Base-by-base conservation (phyloP, 2,113 vertebrate species). In the Chlorocebus sabaeus region DNA sequence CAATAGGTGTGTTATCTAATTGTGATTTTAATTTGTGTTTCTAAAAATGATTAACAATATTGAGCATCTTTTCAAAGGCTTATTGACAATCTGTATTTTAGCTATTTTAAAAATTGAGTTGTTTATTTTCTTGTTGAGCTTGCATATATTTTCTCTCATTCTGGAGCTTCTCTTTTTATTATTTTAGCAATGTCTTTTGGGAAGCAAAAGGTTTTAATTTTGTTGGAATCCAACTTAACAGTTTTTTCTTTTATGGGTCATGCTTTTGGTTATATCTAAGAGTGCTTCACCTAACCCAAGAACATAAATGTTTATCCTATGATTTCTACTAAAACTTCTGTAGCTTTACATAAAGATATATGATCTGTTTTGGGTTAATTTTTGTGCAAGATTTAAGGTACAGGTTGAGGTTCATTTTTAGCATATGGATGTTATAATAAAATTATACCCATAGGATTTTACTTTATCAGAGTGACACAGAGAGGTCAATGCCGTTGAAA, bases 21-120 rank as follows among this genome's bases (percentile, higher is more conserved):
- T 75, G 32, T 88, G 38, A n/a, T 70, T 94, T 96, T 95, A 73
- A 57, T 83, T 97, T 79, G 6, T 89, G 67, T 89, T 82, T 95
- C 59, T 16, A 83, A 45, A 64, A 86, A 76, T 86, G 80, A 81
- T 30, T 67, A 83, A 82, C 50, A 50, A 72, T 50, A 73, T 27
- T 90, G n/a, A 90, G 86, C 59, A 76, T 92, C 25, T 93, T 94
- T 95, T 92, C 45, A 95, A 93, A 45, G n/a, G 23, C 23, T 78
- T 72, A 64, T 90, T 82, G 93, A n/a, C 11, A 43, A 5, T 93
- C 75, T 95, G 1, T 80, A 25, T 81, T 90, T 90, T 35, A 35
- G 32, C 67, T 68, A 8, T 68, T 35, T 68, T n/a, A 35, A 35
- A 92, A 68, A 72, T 45, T 75, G 25, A 75, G n/a, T 89, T 45